A percentile compares a stretch with the other conserved stretches of the same genome.
Conservation (phyloP, 1,140 invertebrate genomes). For the Pemphigus obesinymphae region DNA sequence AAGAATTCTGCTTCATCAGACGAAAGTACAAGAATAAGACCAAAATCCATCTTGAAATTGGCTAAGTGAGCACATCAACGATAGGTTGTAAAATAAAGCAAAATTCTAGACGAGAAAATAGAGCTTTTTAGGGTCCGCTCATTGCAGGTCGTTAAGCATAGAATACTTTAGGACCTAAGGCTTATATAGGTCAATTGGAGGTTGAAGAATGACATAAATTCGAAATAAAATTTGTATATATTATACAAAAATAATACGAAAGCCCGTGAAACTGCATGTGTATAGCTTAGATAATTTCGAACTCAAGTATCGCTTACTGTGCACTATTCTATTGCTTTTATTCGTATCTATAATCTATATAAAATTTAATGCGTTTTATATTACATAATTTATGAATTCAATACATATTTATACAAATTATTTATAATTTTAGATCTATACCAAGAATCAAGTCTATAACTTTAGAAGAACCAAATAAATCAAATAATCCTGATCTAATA, state of each 20-base stretch:
- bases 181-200: slow-evolving; percentile 5
- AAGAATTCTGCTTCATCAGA: slow-evolving; percentile 26
- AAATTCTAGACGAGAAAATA: slow-evolving; percentile 26
- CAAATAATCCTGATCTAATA: background rate
- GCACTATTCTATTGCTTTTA: slow-evolving; percentile 25
- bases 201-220: background rate
- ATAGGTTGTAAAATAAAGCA: slow-evolving; percentile 39
- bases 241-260: background rate
- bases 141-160: slow-evolving; percentile 28
- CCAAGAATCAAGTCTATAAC: background rate
- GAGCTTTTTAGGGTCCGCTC: slow-evolving; percentile 31
- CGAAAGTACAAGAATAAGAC: slow-evolving; percentile 28
- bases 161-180: background rate
- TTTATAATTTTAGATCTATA: slow-evolving; percentile 2
- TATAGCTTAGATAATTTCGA: background rate
- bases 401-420: background rate
- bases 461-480: background rate
- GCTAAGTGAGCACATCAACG: slow-evolving; percentile 38
- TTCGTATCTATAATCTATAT: background rate
- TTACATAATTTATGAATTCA: background rate
- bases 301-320: background rate
- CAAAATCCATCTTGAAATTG: slow-evolving; percentile 35
- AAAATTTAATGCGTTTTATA: background rate
- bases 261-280: slow-evolving; percentile 2
- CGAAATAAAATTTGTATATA: background rate